Evolutionary conservation across 2,888 invertebrate genomes (phyloP), one percentile per base, ranked within the genome.

Genomic region (Rhaphigaster nebulosa): DNA sequence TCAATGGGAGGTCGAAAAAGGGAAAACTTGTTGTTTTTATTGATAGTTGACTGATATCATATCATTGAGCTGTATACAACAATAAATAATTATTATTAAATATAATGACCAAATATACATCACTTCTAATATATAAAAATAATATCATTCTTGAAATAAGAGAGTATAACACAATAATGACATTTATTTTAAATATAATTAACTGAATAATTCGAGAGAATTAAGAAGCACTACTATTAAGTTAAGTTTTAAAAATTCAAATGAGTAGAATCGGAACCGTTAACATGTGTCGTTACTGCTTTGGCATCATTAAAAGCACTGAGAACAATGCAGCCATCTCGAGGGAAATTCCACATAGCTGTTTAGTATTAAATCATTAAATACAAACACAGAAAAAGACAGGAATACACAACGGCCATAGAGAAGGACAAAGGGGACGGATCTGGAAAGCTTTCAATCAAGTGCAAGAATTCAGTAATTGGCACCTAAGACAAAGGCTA

Each of bases 401-500:
- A 80, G 38, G 76, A 41, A 80, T 50, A 84, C 23, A 80, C n/a
- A 0, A 41, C 3, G 26, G n/a, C 3, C 4, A 18, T n/a, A n/a
- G n/a, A n/a, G n/a, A n/a, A 76, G 23, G 80, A 80, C 34, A 38
- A 76, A 76, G 38, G 38, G 8, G 41, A 23, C 41, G 38, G 5
- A 38, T 41, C 80, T 20, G 41, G 23, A 41, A 80, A 80, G 80
- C 80, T 41, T 80, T 80, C 80, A 80, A 80, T 80, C 80, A 80
- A 80, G 41, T 3, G 45, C 84, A 84, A 50, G 84, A 84, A 84
- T 84, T 45, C 45, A 45, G 84, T 84, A 84, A 84, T 84, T 84
- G 84, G 84, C 84, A 84, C 45, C 84, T 41, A 45, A 45, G 84
- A 84, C 84, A 84, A 84, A 84, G 84, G 84, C 45, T n/a, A 84